Evolutionary conservation across 2,113 vertebrate species (phyloP).

Genomic region (Anhinga anhinga): DNA sequence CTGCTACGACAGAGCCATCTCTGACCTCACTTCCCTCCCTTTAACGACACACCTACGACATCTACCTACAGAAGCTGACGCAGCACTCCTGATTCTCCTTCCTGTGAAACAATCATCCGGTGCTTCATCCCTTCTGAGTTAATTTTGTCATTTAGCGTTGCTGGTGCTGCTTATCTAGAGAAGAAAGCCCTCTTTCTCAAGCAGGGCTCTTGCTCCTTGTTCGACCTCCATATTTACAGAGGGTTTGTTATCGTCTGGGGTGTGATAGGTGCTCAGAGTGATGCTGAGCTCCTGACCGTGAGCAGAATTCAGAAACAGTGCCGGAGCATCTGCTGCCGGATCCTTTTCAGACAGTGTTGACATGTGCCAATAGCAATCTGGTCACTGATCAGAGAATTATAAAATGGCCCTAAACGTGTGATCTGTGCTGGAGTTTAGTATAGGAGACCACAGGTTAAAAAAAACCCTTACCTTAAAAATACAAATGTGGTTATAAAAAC

Average conservation of each 20-base stretch:
- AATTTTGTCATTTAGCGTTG: not conserved
- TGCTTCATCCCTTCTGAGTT: not conserved
- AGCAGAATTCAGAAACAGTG: not conserved
- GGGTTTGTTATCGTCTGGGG: not conserved
- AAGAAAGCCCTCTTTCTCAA: not conserved
- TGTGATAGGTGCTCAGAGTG: not conserved
- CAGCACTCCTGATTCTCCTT: not conserved
- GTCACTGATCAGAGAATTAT: not conserved
- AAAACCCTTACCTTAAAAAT: not conserved
- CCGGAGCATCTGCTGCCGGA: not conserved
- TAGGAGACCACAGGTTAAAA: not conserved
- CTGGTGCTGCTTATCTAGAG: not conserved
- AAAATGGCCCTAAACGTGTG: not conserved
- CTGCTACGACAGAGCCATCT: not conserved
- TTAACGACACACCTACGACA: not conserved
- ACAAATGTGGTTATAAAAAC: not conserved
- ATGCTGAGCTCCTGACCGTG: not conserved
- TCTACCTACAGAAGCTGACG: not conserved
- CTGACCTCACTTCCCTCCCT: conserved; percentile 6
- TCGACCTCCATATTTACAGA: not conserved
- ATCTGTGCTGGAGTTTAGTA: not conserved
- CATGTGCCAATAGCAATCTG: not conserved
- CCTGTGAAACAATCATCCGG: not conserved
- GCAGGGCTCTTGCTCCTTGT: not conserved
- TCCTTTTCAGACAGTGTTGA: not conserved